A percentile compares a stretch with the other conserved stretches of the same genome.
phyloP scores from a whole-genome alignment of 2,797 vertebrate species.

The Crossoptilon crossoptilon region DNA sequence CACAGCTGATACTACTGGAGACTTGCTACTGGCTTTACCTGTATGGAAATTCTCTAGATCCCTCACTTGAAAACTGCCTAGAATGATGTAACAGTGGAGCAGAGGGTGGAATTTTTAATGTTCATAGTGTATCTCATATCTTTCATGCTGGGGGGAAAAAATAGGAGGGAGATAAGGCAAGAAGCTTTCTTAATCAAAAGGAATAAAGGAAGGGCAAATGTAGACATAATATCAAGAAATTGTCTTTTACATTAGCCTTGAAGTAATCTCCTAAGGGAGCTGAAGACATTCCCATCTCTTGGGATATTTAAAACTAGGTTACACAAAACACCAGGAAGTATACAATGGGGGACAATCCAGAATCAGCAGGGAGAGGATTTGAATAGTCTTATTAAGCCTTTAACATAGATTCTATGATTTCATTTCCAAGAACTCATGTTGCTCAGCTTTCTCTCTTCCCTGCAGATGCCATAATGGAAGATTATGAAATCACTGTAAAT shows the following conservation, averaged over 20 bases:
- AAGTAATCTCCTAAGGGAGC: slow-evolving; percentile 57
- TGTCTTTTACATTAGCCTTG: slow-evolving; percentile 38
- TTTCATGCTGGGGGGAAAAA: background rate
- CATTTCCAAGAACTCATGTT: slow-evolving; percentile 45
- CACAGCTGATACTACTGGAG: background rate
- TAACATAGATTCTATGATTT: slow-evolving; percentile 44
- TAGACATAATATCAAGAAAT: slow-evolving; percentile 32
- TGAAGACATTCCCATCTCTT: slow-evolving; percentile 3
- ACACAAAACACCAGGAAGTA: slow-evolving; percentile 64
- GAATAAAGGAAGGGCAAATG: slow-evolving; percentile 27
- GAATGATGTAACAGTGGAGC: background rate
- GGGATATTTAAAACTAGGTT: slow-evolving; percentile 43
- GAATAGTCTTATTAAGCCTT: slow-evolving; percentile 62
- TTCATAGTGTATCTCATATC: background rate
- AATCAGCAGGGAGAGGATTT: slow-evolving; percentile 62
- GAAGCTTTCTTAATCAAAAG: slow-evolving; percentile 27
- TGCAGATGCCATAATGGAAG: slow-evolving; percentile 30
- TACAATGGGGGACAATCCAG: slow-evolving; percentile 48
- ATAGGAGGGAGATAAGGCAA: background rate
- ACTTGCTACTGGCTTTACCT: slow-evolving; percentile 20
- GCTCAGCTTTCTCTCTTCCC: background rate
- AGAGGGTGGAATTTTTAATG: background rate
- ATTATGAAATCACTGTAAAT: slow-evolving; percentile 61
- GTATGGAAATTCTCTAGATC: background rate
- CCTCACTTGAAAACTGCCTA: background rate